Evolutionary conservation across 2,888 invertebrate species (phyloP).

Genomic region (Drosophila cyrtoloma): DNA sequence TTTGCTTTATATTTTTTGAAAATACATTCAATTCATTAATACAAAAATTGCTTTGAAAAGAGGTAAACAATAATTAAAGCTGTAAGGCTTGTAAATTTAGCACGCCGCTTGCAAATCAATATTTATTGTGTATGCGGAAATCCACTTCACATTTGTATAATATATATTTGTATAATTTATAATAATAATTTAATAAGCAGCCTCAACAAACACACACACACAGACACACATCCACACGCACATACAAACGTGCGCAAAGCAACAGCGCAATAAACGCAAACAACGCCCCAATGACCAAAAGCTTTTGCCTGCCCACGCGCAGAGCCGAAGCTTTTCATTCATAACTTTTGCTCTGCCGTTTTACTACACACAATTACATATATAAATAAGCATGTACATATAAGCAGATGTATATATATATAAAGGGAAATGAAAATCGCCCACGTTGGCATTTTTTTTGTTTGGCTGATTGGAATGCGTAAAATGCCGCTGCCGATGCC

Average conservation of each 20-base stretch:
- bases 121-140: constrained; percentile 8
- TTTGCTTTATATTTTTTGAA: not conserved
- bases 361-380: constrained; percentile 45
- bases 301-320: constrained; percentile 40
- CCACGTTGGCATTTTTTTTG: constrained; percentile 58
- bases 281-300: constrained; percentile 36
- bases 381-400: constrained; percentile 5
- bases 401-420: constrained; percentile 11
- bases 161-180: constrained; percentile 1
- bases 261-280: constrained; percentile 23
- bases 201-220: constrained; percentile 2
- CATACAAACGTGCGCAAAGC: not conserved
- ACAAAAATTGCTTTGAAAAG: not conserved
- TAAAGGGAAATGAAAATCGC: constrained; percentile 62
- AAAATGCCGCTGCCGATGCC: constrained; percentile 59
- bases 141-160: constrained; percentile 7
- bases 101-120: constrained; percentile 18
- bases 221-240: not conserved
- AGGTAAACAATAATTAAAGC: no score
- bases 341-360: constrained; percentile 58
- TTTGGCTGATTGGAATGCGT: constrained; percentile 77
- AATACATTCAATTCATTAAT: not conserved
- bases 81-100: not conserved
- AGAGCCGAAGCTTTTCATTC: constrained; percentile 69
- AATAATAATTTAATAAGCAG: constrained; percentile 4